Conservation (phyloP, 2,888 invertebrate genomes). For the Ochropleura leucogaster region DNA sequence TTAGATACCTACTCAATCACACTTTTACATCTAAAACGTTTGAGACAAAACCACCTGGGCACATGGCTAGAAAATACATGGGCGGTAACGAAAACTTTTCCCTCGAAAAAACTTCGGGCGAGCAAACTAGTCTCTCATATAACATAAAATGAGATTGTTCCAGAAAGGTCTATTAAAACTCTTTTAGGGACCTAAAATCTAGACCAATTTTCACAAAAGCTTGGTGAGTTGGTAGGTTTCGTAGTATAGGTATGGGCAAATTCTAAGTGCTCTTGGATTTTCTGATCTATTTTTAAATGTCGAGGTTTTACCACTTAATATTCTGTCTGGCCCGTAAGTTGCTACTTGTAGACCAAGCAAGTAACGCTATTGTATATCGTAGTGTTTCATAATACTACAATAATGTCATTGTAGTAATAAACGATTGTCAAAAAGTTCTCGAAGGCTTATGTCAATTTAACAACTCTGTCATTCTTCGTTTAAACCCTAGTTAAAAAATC, state of each 20-base stretch:
- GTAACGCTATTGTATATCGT: no score
- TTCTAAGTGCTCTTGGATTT: neutral
- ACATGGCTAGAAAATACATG: conserved; percentile 6
- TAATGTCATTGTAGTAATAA: no score
- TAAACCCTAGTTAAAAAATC: no score
- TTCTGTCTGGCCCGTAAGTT: neutral
- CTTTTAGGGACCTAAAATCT: conserved; percentile 16
- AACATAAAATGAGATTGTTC: conserved; percentile 46
- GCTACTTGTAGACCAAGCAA: neutral
- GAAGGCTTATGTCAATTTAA: no score
- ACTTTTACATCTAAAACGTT: neutral
- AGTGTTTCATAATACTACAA: no score
- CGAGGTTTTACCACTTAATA: neutral
- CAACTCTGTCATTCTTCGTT: no score
- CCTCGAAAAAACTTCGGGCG: conserved; percentile 27
- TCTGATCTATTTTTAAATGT: neutral
- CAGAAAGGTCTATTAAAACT: conserved; percentile 46
- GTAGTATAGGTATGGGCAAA: neutral
- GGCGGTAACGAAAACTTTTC: conserved; percentile 15
- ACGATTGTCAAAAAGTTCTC: no score
- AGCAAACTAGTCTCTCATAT: conserved; percentile 29
- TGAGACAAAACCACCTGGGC: neutral
- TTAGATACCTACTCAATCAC: neutral
- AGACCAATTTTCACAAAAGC: conserved; percentile 20
- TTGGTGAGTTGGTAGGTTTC: neutral